These are phyloP conservation scores for Melanerpes aurifrons DNA, from an alignment of 2,113 vertebrate genomes.

Conservation along the genomic window DNA sequence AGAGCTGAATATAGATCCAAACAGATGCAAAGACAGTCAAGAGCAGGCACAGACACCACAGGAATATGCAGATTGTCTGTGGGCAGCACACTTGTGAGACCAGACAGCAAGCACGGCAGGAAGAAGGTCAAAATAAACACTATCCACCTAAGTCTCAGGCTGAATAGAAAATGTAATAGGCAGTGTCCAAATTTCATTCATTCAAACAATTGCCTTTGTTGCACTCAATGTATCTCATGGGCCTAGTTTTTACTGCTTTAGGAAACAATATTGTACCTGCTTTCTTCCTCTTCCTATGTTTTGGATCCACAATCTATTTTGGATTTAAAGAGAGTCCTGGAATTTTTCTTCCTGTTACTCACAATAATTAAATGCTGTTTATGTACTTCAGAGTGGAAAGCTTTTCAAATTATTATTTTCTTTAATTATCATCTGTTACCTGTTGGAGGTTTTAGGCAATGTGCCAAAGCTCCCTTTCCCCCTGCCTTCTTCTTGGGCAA, in stretches of 20 bases:
- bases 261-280: slow-evolving; percentile 46
- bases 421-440: neutral
- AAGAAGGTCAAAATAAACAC: neutral
- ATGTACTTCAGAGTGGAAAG: slow-evolving; percentile 3
- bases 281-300: slow-evolving; percentile 48
- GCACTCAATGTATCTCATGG: slow-evolving; percentile 4
- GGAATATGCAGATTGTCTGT: neutral
- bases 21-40: neutral
- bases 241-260: slow-evolving; percentile 44
- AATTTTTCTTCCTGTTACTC: slow-evolving; percentile 62
- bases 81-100: neutral
- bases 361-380: slow-evolving; percentile 15
- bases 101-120: neutral
- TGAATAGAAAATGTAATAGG: neutral
- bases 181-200: neutral
- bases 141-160: neutral
- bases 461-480: neutral
- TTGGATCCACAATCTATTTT: slow-evolving; percentile 40
- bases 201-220: neutral
- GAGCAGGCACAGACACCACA: neutral
- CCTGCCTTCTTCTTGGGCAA: neutral
- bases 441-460: neutral
- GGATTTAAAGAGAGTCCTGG: slow-evolving; percentile 33
- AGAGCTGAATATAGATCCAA: neutral
- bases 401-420: neutral